Conservation (phyloP, 2,888 invertebrate genomes). For the Notodonta ziczac region DNA sequence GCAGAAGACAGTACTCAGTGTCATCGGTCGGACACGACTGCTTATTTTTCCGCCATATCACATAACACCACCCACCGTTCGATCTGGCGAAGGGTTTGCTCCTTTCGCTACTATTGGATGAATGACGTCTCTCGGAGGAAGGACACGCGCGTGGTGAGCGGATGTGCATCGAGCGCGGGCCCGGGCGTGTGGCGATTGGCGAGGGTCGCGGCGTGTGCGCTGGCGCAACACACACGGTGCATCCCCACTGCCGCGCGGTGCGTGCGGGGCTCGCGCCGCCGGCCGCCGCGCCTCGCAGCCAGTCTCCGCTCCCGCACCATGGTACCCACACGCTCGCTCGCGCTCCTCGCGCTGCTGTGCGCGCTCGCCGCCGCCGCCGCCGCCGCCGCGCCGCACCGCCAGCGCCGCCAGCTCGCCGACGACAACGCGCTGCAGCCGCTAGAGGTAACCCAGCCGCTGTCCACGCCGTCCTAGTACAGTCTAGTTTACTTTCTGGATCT, state of each 20-base stretch:
- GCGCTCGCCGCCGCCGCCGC: constrained; percentile 43
- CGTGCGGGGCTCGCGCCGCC: constrained; percentile 22
- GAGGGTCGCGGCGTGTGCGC: constrained; percentile 15
- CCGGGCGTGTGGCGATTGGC: constrained; percentile 7
- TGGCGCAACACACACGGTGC: constrained; percentile 12
- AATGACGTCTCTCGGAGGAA: neutral
- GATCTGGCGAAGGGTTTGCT: neutral
- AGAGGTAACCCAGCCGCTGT: constrained; percentile 54
- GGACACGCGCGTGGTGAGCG: constrained; percentile 1
- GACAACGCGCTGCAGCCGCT: constrained; percentile 74
- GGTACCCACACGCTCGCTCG: constrained; percentile 52
- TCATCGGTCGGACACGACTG: neutral
- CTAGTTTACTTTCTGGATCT: too few relatives aligned
- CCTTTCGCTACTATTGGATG: neutral
- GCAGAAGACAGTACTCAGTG: neutral
- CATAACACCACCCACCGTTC: neutral
- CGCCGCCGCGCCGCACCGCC: constrained; percentile 42
- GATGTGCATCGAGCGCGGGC: constrained; percentile 9
- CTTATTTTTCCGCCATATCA: too few relatives aligned
- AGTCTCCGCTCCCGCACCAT: constrained; percentile 52
- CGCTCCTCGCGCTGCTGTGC: constrained; percentile 45
- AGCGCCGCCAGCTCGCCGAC: constrained; percentile 69
- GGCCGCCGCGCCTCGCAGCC: constrained; percentile 20
- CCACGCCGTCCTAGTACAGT: neutral
- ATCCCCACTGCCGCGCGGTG: constrained; percentile 9